These are phyloP conservation scores for Cassiopea andromeda DNA, from an alignment of 30 jellyfish, hydroid and myxozoan genomes.

Conservation along the genomic window DNA sequence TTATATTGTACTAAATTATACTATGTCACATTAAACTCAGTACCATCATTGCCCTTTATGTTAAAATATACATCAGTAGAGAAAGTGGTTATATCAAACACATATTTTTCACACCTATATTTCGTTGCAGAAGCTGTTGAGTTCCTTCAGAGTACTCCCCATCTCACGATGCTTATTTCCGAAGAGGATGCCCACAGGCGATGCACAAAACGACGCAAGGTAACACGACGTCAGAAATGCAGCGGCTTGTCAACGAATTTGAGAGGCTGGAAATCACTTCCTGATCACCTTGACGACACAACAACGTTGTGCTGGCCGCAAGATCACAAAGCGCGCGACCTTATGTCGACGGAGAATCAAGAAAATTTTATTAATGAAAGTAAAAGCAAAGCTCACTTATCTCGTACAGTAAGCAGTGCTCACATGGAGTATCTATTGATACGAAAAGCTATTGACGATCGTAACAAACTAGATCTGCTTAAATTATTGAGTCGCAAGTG, in stretches of 20 bases:
- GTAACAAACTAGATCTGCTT: conserved; percentile 62
- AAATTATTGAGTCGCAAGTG: conserved; percentile 50
- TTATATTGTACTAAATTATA: no score
- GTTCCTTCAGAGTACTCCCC: neutral
- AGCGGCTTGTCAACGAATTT: conserved; percentile 26
- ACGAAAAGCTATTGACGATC: conserved; percentile 68
- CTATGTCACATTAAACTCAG: no score
- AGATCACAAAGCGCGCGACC: neutral
- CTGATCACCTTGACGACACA: conserved; percentile 22
- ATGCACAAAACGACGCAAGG: conserved; percentile 5
- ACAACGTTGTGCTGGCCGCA: neutral
- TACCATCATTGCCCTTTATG: no score
- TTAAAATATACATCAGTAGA: no score
- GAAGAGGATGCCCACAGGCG: neutral
- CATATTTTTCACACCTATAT: neutral
- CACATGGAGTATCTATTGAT: conserved; percentile 64
- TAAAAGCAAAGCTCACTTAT: neutral
- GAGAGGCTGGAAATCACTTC: conserved; percentile 39
- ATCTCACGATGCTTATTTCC: neutral
- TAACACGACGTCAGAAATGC: conserved; percentile 2
- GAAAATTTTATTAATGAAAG: neutral
- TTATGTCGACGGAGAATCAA: neutral
- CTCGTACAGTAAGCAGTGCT: conserved; percentile 66
- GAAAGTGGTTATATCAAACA: no score
- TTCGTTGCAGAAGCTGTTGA: neutral